phyloP scores from a whole-genome alignment of 2,113 vertebrate genomes.

The Octodon degus region DNA sequence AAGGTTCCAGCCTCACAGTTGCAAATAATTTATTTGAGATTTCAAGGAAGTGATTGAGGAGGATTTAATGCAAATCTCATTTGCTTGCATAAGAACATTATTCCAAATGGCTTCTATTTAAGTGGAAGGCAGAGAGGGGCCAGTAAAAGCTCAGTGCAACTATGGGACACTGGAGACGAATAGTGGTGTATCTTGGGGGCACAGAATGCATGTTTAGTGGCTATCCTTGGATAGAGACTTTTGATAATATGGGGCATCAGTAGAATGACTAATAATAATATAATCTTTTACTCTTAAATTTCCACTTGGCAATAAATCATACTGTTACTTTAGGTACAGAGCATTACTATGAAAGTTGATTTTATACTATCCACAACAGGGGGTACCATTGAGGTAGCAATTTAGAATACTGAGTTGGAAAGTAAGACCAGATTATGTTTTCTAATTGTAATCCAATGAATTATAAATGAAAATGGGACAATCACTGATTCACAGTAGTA shows the following conservation, averaged over 20 bases:
- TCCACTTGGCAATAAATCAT: background rate
- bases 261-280: background rate
- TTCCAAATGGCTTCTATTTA: background rate
- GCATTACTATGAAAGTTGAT: background rate
- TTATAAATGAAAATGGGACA: background rate
- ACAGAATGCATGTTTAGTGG: fast-evolving
- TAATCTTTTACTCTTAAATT: background rate
- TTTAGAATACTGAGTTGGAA: background rate
- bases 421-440: background rate
- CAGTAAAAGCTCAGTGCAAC: background rate
- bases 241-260: no score
- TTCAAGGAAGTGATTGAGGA: background rate
- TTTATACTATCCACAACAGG: background rate
- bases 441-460: background rate
- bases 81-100: background rate
- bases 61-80: background rate
- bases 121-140: background rate
- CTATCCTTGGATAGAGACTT: background rate
- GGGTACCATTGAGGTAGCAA: no score
- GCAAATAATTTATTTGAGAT: background rate
- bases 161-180: background rate
- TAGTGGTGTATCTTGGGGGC: no score
- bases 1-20: background rate
- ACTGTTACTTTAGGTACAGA: background rate
- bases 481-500: background rate